Evolutionary conservation across 2,113 vertebrate genomes (phyloP), one percentile per base, ranked within the genome.

Genomic region (Myrmophylax atrothorax): DNA sequence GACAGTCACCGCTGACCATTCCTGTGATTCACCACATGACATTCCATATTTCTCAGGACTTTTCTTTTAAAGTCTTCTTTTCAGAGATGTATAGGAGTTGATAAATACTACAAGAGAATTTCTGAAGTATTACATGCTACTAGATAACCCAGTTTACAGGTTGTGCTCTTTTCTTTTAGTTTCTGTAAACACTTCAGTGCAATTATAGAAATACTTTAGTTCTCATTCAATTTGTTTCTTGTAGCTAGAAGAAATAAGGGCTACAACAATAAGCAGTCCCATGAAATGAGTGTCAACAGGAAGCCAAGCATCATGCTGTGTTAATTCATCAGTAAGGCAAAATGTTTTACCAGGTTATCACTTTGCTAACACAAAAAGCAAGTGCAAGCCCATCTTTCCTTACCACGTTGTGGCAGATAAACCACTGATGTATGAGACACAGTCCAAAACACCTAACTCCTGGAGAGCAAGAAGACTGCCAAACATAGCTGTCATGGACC

Each of bases 351-450:
- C 20, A 47, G 29, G 22, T 67, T 46, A 62, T 63, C 42, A 15
- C 23, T 53, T 35, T 53, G 46, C 18, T 67, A 63, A 50, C 24
- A 60, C 13, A 29, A 70, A 29, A 0, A 4, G 7, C 42, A 89
- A 77, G 47, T 12, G 47, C 13, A 44, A 73, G 14, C 29, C n/a
- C 29, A 52, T 4, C 7, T 28, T 42, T 88, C 44, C 98, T 98
- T 95, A 99, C 99, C 99, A 99, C 2, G 99, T 99, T 40, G 99
- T 98, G 35, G 98, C 99, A 9, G 99, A 99, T 59, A 98, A 98
- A 35, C 98, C 98, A 37, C 98, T 98, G 70, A 99, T 97, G 89
- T 99, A 99, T 14, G 97, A 98, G 56, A 98, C 82, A 37, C 98
- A 97, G 72, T 99, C 98, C 72, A 99, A 74, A 77, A 99, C 91